A percentile compares a stretch with the other conserved stretches of the same genome.
These are phyloP conservation scores for Spinus pinus DNA, from an alignment of 2,797 vertebrate species.

Conservation along the genomic window DNA sequence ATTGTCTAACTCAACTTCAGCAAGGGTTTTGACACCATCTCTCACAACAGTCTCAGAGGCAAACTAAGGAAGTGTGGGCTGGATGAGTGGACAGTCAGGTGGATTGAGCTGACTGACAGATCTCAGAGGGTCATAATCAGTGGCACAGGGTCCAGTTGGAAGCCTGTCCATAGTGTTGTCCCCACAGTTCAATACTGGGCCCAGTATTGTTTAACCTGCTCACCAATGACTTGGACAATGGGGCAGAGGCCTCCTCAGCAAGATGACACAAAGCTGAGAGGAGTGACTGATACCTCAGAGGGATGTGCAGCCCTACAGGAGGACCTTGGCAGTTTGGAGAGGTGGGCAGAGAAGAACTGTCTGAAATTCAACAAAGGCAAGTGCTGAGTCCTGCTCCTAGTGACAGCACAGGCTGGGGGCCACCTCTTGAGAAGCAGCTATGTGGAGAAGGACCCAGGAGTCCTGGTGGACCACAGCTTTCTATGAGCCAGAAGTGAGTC, in stretches of 20 bases:
- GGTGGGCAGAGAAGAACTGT: background rate
- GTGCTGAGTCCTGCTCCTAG: background rate
- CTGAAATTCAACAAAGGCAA: background rate
- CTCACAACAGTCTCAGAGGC: background rate
- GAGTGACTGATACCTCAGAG: background rate
- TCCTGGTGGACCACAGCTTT: background rate
- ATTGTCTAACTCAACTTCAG: background rate
- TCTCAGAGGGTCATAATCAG: background rate
- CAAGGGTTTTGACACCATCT: background rate
- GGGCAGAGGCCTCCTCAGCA: background rate
- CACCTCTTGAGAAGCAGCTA: background rate
- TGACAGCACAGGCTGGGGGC: background rate
- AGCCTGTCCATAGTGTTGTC: background rate
- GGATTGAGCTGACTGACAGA: background rate
- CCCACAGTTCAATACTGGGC: too few species aligned
- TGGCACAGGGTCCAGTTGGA: background rate
- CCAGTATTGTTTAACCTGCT: background rate
- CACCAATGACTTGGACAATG: background rate
- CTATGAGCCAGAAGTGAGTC: background rate
- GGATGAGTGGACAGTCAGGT: background rate
- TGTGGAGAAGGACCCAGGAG: background rate
- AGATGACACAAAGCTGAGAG: background rate
- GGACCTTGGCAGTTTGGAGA: fast-evolving
- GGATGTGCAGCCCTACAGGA: background rate
- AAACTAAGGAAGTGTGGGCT: background rate